Conservation (phyloP, 2,113 vertebrate genomes). For the Platycercus adscitus region DNA sequence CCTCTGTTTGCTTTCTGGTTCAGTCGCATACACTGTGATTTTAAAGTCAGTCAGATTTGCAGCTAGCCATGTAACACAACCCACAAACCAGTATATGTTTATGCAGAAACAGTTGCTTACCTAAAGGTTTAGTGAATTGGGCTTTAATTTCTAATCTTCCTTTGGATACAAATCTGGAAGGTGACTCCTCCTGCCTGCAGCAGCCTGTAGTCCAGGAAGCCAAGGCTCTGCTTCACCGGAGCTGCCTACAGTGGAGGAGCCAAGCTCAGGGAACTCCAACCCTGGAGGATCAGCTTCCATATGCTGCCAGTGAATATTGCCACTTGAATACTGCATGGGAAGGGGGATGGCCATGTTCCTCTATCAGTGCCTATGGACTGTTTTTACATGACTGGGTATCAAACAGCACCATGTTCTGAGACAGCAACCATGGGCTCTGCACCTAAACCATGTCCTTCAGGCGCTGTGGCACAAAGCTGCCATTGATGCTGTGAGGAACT, state of each 20-base stretch:
- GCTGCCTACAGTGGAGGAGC: not conserved
- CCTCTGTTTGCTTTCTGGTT: not conserved
- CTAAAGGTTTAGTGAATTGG: conserved; percentile 43
- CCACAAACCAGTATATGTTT: conserved; percentile 42
- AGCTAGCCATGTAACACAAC: conserved; percentile 13
- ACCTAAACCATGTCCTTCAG: not conserved
- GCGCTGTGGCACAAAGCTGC: not conserved
- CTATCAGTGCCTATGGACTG: not conserved
- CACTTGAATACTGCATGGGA: not conserved
- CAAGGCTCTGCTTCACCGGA: not conserved
- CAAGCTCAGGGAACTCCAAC: not conserved
- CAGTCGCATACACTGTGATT: conserved; percentile 6
- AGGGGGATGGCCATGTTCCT: not conserved
- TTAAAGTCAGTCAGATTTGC: conserved; percentile 14
- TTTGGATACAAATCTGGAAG: conserved; percentile 31
- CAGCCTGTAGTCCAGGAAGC: not conserved
- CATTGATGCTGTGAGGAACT: not conserved
- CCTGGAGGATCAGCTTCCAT: not conserved
- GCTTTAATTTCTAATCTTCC: conserved; percentile 26
- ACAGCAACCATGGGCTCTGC: not conserved
- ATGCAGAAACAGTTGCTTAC: conserved; percentile 50
- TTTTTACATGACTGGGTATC: not conserved
- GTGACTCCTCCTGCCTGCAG: conserved; percentile 13
- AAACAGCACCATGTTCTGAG: not conserved
- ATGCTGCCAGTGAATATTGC: not conserved